These are phyloP conservation scores for Ictidomys tridecemlineatus DNA, from an alignment of 2,113 vertebrate genomes.

Conservation along the genomic window DNA sequence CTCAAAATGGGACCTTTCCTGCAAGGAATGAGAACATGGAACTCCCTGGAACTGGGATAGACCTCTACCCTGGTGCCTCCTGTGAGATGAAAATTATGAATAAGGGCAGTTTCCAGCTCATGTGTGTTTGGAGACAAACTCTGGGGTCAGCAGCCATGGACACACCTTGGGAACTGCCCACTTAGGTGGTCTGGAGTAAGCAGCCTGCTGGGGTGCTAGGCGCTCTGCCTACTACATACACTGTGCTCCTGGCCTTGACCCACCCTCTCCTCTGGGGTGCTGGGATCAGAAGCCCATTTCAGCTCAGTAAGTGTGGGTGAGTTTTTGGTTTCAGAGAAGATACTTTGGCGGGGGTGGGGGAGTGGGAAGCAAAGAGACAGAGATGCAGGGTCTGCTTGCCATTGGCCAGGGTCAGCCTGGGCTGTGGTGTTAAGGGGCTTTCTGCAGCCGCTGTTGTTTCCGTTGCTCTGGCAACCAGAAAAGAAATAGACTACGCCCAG, in stretches of 20 bases:
- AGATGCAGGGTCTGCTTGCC: not conserved
- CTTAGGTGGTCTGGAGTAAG: not conserved
- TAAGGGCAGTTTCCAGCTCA: not conserved
- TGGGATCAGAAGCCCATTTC: not conserved
- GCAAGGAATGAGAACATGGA: not conserved
- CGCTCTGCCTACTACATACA: not conserved
- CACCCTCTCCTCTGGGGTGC: conserved; percentile 25
- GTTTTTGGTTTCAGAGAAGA: not conserved
- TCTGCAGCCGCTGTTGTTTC: conserved; percentile 71
- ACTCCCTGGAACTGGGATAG: not conserved
- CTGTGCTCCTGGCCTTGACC: not conserved
- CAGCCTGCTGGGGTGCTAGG: not conserved
- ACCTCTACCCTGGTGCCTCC: not conserved
- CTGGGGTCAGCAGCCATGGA: not conserved
- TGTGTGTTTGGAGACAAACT: rapidly evolving
- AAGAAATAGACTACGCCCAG: conserved; percentile 76
- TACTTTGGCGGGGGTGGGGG: not conserved
- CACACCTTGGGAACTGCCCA: not conserved
- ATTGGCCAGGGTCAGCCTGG: not conserved
- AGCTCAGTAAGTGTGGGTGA: not conserved
- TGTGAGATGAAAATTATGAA: not conserved
- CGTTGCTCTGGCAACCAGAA: conserved; percentile 60
- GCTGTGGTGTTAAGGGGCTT: conserved; percentile 64
- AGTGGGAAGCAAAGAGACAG: not conserved
- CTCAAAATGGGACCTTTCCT: not conserved